phyloP scores from a whole-genome alignment of 1,140 invertebrate species.

The Platyura marginata region DNA sequence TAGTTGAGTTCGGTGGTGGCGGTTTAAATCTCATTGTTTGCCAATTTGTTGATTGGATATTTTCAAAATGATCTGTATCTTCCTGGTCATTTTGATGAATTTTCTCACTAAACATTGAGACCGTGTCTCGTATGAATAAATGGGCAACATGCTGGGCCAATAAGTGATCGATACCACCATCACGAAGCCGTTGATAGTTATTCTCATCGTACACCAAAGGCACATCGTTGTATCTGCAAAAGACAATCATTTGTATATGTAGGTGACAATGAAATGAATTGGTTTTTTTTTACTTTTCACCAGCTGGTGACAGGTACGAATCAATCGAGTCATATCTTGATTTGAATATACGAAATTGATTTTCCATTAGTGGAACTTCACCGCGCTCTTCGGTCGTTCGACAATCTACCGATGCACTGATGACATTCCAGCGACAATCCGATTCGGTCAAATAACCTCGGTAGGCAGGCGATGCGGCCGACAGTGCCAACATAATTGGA shows the following conservation, averaged over 20 bases:
- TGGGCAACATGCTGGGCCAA: conserved; percentile 93
- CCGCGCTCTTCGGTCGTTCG: conserved; percentile 88
- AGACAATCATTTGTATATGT: background rate
- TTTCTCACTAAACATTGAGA: conserved; percentile 92
- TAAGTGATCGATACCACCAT: conserved; percentile 77
- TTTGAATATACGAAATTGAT: conserved; percentile 81
- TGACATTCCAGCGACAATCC: conserved; percentile 95
- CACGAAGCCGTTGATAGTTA: conserved; percentile 61
- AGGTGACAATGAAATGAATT: background rate
- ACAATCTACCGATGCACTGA: conserved; percentile 88
- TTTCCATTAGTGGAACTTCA: conserved; percentile 47
- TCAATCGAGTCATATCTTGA: conserved; percentile 97
- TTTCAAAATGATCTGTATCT: conserved; percentile 99
- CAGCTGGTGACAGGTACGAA: conserved; percentile 80
- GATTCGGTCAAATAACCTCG: conserved; percentile 85
- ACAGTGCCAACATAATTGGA: conserved; percentile 93
- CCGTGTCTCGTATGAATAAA: conserved; percentile 94
- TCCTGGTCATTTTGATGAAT: conserved; percentile 83
- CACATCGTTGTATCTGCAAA: conserved; percentile 71
- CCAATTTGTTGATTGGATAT: conserved; percentile 99
- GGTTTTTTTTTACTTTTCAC: conserved; percentile 42
- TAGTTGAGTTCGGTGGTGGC: conserved; percentile 82
- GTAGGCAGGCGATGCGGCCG: conserved; percentile 88
- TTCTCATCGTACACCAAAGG: conserved; percentile 69
- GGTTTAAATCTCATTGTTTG: conserved; percentile 99